Conservation (phyloP, 2,113 vertebrate genomes). For the Oreochromis spilurus region DNA sequence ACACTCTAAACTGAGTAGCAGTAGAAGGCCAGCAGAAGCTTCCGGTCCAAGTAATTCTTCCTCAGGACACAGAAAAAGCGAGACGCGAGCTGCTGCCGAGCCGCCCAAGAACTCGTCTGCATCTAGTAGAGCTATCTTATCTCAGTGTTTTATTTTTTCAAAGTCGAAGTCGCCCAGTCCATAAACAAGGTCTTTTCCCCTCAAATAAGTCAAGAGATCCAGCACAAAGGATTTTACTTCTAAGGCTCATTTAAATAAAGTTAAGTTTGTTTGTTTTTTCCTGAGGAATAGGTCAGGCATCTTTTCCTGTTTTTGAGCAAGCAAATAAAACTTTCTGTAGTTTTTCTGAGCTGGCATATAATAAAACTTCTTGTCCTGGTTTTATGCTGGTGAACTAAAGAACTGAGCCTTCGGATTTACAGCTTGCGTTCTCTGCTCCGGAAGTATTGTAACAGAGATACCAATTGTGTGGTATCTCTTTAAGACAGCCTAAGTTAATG, state of each 20-base stretch:
- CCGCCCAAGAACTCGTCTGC: not conserved
- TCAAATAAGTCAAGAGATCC: not conserved
- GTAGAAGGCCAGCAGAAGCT: not conserved
- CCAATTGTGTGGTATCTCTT: not conserved
- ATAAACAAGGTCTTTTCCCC: not conserved
- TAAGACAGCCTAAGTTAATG: not conserved
- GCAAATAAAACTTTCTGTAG: not conserved
- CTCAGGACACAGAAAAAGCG: not conserved
- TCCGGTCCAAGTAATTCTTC: not conserved
- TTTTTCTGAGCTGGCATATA: not conserved
- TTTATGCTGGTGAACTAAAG: not conserved
- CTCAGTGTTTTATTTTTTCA: not conserved
- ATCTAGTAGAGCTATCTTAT: not conserved
- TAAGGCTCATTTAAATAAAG: not conserved
- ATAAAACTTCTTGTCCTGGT: not conserved
- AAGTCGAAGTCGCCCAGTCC: not conserved
- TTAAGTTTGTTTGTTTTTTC: not conserved
- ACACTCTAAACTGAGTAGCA: not conserved
- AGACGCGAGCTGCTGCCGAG: not conserved
- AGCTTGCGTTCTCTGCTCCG: rapidly evolving
- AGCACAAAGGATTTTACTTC: not conserved
- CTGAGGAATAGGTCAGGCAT: not conserved
- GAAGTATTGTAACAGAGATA: not conserved
- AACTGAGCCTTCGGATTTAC: not conserved
- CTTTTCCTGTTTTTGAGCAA: not conserved